phyloP scores from a whole-genome alignment of 2,113 vertebrate genomes.

The Anarrhichthys ocellatus region DNA sequence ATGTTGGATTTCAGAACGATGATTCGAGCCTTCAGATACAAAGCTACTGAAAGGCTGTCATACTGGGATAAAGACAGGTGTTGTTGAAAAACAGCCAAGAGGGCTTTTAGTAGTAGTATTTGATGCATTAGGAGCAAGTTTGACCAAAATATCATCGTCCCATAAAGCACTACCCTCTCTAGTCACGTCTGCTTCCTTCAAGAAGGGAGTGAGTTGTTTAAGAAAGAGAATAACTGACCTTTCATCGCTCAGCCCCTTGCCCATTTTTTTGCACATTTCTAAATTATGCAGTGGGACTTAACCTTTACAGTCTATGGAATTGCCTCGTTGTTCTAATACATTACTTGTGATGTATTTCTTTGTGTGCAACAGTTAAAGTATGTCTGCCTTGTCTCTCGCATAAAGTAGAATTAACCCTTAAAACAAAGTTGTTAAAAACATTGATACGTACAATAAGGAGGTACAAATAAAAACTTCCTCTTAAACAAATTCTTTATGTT shows the following conservation, averaged over 20 bases:
- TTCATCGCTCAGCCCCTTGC: neutral
- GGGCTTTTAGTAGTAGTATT: neutral
- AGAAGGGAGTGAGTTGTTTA: neutral
- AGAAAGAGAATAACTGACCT: neutral
- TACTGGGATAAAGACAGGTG: neutral
- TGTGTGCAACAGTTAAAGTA: too few relatives aligned
- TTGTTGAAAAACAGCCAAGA: neutral
- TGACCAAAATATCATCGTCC: neutral
- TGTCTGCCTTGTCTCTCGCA: neutral
- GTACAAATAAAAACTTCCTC: neutral
- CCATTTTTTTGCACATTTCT: too few relatives aligned
- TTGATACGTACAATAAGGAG: neutral
- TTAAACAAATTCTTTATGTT: too few relatives aligned
- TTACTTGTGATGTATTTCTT: neutral
- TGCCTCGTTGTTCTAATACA: neutral
- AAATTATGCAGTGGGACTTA: too few relatives aligned
- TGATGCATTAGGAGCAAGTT: neutral
- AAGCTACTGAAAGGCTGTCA: constrained; percentile 18
- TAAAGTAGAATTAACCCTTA: neutral
- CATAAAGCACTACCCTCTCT: neutral
- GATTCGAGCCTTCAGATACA: constrained; percentile 34
- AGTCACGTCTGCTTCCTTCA: neutral
- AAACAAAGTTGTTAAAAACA: neutral
- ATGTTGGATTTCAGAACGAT: constrained; percentile 52
- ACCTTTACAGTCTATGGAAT: neutral